These are phyloP conservation scores for Symphodus melops DNA, from an alignment of 2,113 vertebrate species.

Conservation along the genomic window DNA sequence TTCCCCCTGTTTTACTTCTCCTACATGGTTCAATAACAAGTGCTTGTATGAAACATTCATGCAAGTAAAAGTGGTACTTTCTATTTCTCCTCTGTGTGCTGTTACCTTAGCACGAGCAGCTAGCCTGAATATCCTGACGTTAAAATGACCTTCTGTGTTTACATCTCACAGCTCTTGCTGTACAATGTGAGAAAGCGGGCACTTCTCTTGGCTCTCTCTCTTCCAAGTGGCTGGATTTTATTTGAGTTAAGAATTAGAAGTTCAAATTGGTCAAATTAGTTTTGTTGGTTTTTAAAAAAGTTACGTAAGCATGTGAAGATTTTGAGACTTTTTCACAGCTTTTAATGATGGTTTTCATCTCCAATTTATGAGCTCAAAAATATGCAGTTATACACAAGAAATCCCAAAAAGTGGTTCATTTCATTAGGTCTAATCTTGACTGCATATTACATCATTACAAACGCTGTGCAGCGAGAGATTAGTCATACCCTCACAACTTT, in stretches of 20 bases:
- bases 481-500: no score
- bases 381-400: background rate
- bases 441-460: background rate
- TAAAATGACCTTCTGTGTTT: background rate
- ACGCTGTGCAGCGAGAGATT: background rate
- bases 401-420: no score
- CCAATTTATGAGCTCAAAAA: background rate
- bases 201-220: constrained; percentile 11
- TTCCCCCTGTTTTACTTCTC: background rate
- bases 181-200: constrained; percentile 6
- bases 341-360: background rate
- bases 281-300: background rate
- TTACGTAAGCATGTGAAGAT: background rate
- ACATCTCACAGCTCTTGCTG: background rate
- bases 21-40: background rate
- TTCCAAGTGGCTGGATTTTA: background rate
- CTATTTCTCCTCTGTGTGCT: background rate
- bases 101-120: background rate
- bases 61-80: background rate
- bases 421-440: background rate
- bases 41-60: background rate
- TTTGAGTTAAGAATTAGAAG: background rate
- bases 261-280: background rate
- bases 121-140: background rate
- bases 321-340: background rate